A percentile compares a stretch with the other conserved stretches of the same genome.
Conservation (phyloP, 2,797 vertebrate species). For the Anas bernieri region DNA sequence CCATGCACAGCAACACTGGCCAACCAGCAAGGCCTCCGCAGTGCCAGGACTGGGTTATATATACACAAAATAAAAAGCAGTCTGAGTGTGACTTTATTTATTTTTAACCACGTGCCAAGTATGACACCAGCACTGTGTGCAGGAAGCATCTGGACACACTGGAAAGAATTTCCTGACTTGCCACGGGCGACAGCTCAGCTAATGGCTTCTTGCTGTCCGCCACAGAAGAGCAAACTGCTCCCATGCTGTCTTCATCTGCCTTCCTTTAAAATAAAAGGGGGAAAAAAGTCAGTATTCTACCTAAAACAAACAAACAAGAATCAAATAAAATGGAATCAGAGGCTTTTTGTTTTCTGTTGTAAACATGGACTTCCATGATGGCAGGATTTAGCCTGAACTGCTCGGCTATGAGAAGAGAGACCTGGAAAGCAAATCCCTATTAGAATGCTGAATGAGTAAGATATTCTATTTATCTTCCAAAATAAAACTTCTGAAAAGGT, state of each 20-base stretch:
- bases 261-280: not conserved
- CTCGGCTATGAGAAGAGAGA: not conserved
- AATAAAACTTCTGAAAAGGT: not conserved
- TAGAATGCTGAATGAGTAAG: not conserved
- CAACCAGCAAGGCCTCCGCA: not conserved
- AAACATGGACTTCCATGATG: not conserved
- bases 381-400: not conserved
- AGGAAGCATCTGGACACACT: constrained; percentile 62
- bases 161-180: constrained; percentile 54
- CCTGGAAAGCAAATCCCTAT: not conserved
- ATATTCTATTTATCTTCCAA: not conserved
- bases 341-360: not conserved
- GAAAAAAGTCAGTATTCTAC: not conserved
- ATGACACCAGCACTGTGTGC: constrained; percentile 35
- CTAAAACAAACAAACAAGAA: not conserved
- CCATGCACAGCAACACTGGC: not conserved
- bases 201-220: not conserved
- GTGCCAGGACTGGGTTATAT: not conserved
- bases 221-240: not conserved
- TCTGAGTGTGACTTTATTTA: not conserved
- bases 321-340: not conserved
- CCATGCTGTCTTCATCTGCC: not conserved
- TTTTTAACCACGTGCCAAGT: not conserved
- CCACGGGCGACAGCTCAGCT: not conserved
- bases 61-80: not conserved